Conservation (phyloP, 1,140 invertebrate species). For the Myzus persicae region DNA sequence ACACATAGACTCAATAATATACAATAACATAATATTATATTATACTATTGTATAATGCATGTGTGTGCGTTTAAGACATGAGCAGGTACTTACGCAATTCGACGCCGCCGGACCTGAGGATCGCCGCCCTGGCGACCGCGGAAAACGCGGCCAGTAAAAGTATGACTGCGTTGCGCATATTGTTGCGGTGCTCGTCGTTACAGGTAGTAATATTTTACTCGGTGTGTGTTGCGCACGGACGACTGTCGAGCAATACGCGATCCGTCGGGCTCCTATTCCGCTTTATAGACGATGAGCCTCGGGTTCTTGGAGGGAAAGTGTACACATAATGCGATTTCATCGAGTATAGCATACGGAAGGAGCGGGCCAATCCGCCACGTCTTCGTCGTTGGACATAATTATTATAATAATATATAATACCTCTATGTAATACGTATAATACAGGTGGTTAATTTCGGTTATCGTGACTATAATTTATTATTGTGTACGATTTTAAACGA, state of each 20-base stretch:
- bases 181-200: background rate
- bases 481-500: background rate
- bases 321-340: background rate
- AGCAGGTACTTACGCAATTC: constrained; percentile 51
- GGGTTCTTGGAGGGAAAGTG: background rate
- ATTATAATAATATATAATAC: background rate
- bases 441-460: background rate
- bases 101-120: background rate
- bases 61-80: background rate
- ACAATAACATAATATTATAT: background rate
- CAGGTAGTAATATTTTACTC: background rate
- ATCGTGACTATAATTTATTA: no score
- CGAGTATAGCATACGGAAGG: background rate
- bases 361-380: background rate
- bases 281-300: constrained; percentile 30
- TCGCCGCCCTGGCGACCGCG: constrained; percentile 8
- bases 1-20: background rate
- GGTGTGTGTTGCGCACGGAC: background rate
- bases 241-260: background rate
- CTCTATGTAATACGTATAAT: background rate
- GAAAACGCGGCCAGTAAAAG: constrained; percentile 31
- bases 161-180: background rate
- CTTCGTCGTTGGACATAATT: background rate
- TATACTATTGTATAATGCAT: background rate
- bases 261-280: background rate